A percentile compares a stretch with the other conserved stretches of the same genome.
These are phyloP conservation scores for Liolophura sinensis DNA, from an alignment of 1,140 invertebrate genomes.

Conservation along the genomic window DNA sequence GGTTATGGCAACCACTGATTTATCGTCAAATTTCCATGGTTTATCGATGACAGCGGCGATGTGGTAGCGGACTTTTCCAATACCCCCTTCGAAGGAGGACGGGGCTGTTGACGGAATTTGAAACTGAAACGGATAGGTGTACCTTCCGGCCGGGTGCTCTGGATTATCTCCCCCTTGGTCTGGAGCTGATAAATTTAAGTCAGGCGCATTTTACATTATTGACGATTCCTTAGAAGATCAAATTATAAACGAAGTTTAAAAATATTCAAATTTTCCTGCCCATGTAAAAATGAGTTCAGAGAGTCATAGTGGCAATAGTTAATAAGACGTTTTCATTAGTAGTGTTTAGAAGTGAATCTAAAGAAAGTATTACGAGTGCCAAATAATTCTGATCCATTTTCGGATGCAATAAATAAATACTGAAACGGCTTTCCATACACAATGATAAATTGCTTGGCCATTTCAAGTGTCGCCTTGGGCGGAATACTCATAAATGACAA, in stretches of 20 bases:
- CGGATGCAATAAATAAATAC: too few relatives aligned
- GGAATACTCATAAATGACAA: background rate
- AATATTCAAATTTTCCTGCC: background rate
- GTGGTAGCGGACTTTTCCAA: conserved; percentile 60
- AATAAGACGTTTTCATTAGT: background rate
- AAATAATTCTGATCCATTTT: too few relatives aligned
- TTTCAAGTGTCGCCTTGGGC: background rate
- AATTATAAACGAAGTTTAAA: background rate
- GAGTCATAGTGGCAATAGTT: conserved; percentile 4
- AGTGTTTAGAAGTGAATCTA: too few relatives aligned
- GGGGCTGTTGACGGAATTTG: conserved; percentile 59
- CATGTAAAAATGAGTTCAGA: background rate
- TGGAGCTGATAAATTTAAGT: background rate
- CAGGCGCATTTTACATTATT: background rate
- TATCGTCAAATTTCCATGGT: conserved; percentile 44
- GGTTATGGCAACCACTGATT: conserved; percentile 45
- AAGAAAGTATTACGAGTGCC: too few relatives aligned
- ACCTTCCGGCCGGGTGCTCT: conserved; percentile 47
- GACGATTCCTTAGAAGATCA: background rate
- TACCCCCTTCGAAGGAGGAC: conserved; percentile 59
- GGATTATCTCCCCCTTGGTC: conserved; percentile 17
- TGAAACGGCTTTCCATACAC: too few relatives aligned
- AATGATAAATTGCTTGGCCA: too few relatives aligned
- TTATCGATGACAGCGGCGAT: conserved; percentile 58
- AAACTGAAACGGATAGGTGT: conserved; percentile 61